Percentiles rank a stretch among this genome's conserved stretches.
These are phyloP conservation scores for Leptinotarsa rubiginosa DNA, from an alignment of 2,888 invertebrate genomes.

Conservation along the genomic window DNA sequence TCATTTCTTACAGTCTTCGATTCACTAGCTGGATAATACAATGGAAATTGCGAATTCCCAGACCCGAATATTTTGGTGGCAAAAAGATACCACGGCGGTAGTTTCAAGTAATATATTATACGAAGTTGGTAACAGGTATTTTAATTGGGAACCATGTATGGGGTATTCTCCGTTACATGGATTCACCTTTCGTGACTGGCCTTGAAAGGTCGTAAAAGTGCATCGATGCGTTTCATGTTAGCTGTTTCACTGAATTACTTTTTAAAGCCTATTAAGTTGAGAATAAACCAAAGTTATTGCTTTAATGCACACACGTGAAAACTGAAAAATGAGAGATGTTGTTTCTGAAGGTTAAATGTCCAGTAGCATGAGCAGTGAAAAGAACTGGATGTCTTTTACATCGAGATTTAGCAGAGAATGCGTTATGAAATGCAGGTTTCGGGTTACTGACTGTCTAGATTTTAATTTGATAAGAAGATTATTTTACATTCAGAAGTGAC, in stretches of 20 bases:
- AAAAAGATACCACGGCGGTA: neutral
- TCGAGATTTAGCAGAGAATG: neutral
- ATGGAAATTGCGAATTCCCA: neutral
- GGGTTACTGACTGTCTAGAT: too few species aligned
- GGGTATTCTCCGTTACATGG: constrained; percentile 15
- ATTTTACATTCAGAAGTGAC: too few species aligned
- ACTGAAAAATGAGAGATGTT: neutral
- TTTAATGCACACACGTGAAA: constrained; percentile 2
- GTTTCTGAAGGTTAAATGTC: neutral
- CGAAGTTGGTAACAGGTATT: constrained; percentile 11
- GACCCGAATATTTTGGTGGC: constrained; percentile 14
- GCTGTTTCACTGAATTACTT: constrained; percentile 16
- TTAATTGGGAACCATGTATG: constrained; percentile 16
- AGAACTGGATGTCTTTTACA: neutral
- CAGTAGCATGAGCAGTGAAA: neutral
- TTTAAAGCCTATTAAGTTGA: constrained; percentile 21
- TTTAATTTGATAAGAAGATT: too few species aligned
- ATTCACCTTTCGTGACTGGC: constrained; percentile 27
- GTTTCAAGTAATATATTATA: constrained; percentile 6
- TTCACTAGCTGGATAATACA: too few species aligned
- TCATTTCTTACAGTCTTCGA: neutral
- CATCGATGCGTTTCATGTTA: constrained; percentile 10
- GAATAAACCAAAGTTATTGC: constrained; percentile 19
- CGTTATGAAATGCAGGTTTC: neutral
- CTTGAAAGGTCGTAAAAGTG: constrained; percentile 35